Evolutionary conservation across 2,113 vertebrate species (phyloP).

Genomic region (Otocyon megalotis): DNA sequence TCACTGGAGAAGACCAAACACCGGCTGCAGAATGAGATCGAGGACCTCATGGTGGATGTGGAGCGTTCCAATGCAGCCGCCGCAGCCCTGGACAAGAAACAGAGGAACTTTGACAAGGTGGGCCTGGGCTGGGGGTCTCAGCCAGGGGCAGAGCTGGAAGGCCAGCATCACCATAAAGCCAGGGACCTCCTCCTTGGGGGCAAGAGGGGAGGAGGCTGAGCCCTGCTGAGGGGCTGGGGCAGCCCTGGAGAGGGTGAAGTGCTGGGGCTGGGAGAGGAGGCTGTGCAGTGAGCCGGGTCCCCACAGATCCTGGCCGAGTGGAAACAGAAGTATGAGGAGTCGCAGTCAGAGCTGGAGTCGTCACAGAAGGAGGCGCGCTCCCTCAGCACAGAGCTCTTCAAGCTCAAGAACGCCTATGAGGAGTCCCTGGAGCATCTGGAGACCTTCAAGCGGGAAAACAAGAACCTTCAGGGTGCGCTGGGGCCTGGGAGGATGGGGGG

Average conservation of each 20-base stretch:
- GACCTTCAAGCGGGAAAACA: constrained; percentile 92
- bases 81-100: constrained; percentile 93
- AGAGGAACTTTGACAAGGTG: constrained; percentile 95
- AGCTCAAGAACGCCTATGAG: constrained; percentile 95
- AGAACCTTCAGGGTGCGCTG: constrained; percentile 88
- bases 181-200: not conserved
- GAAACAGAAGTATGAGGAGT: constrained; percentile 97
- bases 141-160: constrained; percentile 75
- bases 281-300: not conserved
- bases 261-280: not conserved
- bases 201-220: not conserved
- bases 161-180: not conserved
- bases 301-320: constrained; percentile 92
- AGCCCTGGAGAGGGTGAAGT: not conserved
- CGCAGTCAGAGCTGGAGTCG: constrained; percentile 93
- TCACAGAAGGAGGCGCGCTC: constrained; percentile 94
- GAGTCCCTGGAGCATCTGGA: constrained; percentile 94
- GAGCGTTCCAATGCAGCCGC: constrained; percentile 90
- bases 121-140: fast-evolving
- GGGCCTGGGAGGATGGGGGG: not conserved
- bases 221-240: not conserved
- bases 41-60: constrained; percentile 96
- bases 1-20: constrained; percentile 97
- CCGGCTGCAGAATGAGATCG: constrained; percentile 95
- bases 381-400: constrained; percentile 95